Conservation (phyloP, 1,140 invertebrate genomes). For the Carposina sasakii region DNA sequence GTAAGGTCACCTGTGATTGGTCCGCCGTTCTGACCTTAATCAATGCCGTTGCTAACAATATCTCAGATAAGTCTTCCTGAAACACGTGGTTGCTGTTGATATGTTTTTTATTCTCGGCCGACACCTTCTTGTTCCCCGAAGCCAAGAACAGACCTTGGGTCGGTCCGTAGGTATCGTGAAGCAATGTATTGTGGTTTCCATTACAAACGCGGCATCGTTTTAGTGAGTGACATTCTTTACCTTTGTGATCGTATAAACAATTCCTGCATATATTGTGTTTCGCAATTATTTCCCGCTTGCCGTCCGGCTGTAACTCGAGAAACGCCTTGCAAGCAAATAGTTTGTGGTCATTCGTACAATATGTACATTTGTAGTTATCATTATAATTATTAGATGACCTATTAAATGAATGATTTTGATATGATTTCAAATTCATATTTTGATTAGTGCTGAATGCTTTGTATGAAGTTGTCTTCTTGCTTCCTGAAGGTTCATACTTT, state of each 20-base stretch:
- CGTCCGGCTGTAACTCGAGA: background rate
- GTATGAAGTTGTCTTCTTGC: background rate
- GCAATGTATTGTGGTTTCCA: slow-evolving; percentile 17
- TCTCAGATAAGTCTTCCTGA: background rate
- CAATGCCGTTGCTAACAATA: slow-evolving; percentile 1
- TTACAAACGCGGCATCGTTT: slow-evolving; percentile 17
- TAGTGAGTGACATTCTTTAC: slow-evolving; percentile 16
- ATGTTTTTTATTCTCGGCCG: background rate
- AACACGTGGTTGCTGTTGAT: background rate
- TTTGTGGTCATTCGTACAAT: background rate
- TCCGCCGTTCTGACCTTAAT: slow-evolving; percentile 4
- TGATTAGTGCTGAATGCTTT: background rate
- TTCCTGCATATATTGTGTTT: slow-evolving; percentile 16
- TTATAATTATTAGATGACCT: too few species aligned
- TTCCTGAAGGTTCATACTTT: background rate
- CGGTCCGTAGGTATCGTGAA: slow-evolving; percentile 13
- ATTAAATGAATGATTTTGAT: background rate
- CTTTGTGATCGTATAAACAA: slow-evolving; percentile 17
- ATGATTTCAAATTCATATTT: slow-evolving; percentile 4
- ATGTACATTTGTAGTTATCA: background rate
- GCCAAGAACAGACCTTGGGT: background rate
- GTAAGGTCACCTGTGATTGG: slow-evolving; percentile 5
- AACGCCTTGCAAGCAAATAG: background rate
- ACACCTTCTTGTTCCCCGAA: background rate
- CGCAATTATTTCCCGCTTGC: slow-evolving; percentile 7